A percentile compares a stretch with the other conserved stretches of the same genome.
phyloP scores from a whole-genome alignment of 2,888 invertebrate species.

The Lasioglossum morio region DNA sequence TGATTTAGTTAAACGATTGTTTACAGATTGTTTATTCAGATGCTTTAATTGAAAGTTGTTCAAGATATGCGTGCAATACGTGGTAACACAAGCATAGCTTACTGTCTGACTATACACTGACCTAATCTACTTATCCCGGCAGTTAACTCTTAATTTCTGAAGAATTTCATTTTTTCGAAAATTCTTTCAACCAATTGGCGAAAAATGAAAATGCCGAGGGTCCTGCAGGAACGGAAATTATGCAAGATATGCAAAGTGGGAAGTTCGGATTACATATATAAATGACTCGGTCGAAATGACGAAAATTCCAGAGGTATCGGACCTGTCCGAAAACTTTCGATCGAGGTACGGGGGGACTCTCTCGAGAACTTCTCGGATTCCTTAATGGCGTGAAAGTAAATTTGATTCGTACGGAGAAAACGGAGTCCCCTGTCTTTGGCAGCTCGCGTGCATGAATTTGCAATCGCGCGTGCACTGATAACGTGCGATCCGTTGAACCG shows the following conservation, averaged over 20 bases:
- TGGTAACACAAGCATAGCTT: no score
- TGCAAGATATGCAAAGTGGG: neutral
- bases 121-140: neutral
- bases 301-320: constrained; percentile 36
- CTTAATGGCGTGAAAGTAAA: constrained; percentile 49
- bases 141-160: neutral
- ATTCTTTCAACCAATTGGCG: neutral
- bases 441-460: constrained; percentile 54
- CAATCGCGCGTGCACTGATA: constrained; percentile 54
- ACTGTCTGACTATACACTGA: no score
- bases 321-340: constrained; percentile 18
- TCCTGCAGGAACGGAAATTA: neutral
- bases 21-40: no score
- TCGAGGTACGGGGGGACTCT: constrained; percentile 11
- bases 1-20: no score
- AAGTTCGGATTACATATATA: neutral
- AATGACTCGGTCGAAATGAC: constrained; percentile 4
- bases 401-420: constrained; percentile 31
- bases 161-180: neutral
- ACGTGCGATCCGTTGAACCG: constrained; percentile 56
- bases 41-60: neutral
- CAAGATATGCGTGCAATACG: neutral
- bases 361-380: constrained; percentile 39
- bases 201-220: neutral
- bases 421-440: constrained; percentile 41